Base-by-base conservation (phyloP, 2,888 invertebrate genomes). In the Epinotia bilunana region DNA sequence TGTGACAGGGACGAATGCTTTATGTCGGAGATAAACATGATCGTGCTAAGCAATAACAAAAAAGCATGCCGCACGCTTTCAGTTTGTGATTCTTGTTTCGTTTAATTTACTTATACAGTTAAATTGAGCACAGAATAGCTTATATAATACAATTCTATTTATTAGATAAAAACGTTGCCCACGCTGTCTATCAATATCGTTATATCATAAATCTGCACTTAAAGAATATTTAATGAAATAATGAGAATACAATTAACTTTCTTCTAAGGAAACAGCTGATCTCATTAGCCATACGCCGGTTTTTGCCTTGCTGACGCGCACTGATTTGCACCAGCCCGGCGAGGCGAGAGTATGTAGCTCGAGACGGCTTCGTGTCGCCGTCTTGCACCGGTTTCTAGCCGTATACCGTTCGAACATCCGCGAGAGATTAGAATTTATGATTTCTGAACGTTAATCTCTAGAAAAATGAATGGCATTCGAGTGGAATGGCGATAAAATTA, bases 231-330 rank as follows among this genome's bases (percentile, higher is more conserved):
- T 74, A 65, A 82, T 83, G 82, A 83, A 85, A 80, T 86, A 86
- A 86, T 84, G 82, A 80, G 82, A 83, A 83, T 82, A 81, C 86
- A 87, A 88, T 89, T 86, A 86, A 86, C 86, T 89, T 87, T 86
- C 85, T 84, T 88, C 81, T 81, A 78, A 80, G 80, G 83, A 81
- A 90, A 89, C 91, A 91, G 90, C 90, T 91, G 91, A 88, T 91
- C 83, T 87, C 80, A 84, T 89, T 89, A 88, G 83, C 83, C 83
- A 88, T 87, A 82, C 87, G 81, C 84, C 81, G 80, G 76, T 87
- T 89, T 87, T 86, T 88, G 84, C 83, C 82, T 76, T 72, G 79
- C 74, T 73, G 63, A 78, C 78, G 77, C 75, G 80, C 77, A 78
- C 80, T 83, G 82, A 84, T 83, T 83, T 82, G 78, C 70, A 77